Evolutionary conservation across 2,113 vertebrate species (phyloP), one percentile per base, ranked within the genome.

Genomic region (Otocyon megalotis): DNA sequence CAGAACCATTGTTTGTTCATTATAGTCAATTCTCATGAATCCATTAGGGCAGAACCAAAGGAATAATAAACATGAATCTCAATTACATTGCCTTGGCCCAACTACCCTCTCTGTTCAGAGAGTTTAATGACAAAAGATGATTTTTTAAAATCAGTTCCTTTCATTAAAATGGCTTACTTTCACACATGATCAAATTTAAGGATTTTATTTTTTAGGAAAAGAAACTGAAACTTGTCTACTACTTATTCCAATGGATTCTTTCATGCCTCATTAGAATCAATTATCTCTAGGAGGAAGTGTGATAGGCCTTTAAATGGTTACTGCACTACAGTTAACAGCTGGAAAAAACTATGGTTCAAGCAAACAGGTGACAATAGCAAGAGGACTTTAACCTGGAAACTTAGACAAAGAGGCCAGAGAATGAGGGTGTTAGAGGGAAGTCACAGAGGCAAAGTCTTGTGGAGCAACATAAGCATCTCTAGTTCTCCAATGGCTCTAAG

Each of bases 241-340:
- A 94, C 30, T 83, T 87, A 86, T 37, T 89, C 69, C 82, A 93
- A 65, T 82, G 0, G 80, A 90, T 93, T 95, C 32, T 83, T 87
- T 77, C 30, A 71, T n/a, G 72, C 48, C 86, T 92, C 54, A 92
- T 97, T 97, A 90, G 30, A n/a, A 93, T 88, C 54, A 63, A 53
- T 96, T 97, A 97, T 93, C 74, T 93, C 62, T 48, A 96, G 54
- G 48, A 97, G 90, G 93, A 98, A 96, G 95, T 96, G 37, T 53
- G 65, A 72, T 81, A 76, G 94, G 58, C 22, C 56, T 97, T 96
- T 86, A 95, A 95, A 43, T 83, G 28, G 62, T 82, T 77, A 87
- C 30, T 87, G 35, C 26, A 62, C 10, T 72, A 71, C 0, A 88
- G 76, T 37, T 91, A 65, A 92, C 56, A 60, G 77, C 50, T 97